phyloP scores from a whole-genome alignment of 1,140 invertebrate genomes.

The Elymnias hypermnestra region DNA sequence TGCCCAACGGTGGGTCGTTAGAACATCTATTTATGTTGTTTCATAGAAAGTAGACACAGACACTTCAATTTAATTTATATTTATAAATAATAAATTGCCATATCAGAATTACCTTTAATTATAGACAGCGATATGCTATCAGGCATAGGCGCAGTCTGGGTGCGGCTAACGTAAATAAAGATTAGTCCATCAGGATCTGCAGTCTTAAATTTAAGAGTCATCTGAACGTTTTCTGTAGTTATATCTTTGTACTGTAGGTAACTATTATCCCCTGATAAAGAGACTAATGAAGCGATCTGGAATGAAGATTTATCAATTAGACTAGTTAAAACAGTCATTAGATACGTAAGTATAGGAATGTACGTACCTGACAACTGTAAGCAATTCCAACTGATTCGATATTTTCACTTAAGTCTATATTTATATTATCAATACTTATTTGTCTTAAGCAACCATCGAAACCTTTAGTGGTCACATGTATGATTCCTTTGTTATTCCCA shows the following conservation, averaged over 20 bases:
- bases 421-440: conserved; percentile 83
- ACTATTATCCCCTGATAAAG: conserved; percentile 76
- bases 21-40: too few relatives aligned
- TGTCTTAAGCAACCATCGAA: conserved; percentile 97
- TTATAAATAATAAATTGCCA: background rate
- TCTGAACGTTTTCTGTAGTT: conserved; percentile 77
- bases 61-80: too few relatives aligned
- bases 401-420: conserved; percentile 88
- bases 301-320: conserved; percentile 5
- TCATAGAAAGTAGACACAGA: too few relatives aligned
- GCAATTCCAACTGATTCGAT: conserved; percentile 87
- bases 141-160: conserved; percentile 44
- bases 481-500: conserved; percentile 85
- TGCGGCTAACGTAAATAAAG: conserved; percentile 71
- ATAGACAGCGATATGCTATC: conserved; percentile 58
- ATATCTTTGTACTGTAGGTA: conserved; percentile 80
- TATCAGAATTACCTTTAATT: conserved; percentile 34
- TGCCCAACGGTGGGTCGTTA: too few relatives aligned
- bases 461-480: conserved; percentile 81
- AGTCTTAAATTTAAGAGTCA: conserved; percentile 95
- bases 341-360: conserved; percentile 1
- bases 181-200: conserved; percentile 85
- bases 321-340: background rate
- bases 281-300: conserved; percentile 78
- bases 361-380: conserved; percentile 88